Conservation (phyloP, 2,888 invertebrate genomes). For the Oeneis ivallda region DNA sequence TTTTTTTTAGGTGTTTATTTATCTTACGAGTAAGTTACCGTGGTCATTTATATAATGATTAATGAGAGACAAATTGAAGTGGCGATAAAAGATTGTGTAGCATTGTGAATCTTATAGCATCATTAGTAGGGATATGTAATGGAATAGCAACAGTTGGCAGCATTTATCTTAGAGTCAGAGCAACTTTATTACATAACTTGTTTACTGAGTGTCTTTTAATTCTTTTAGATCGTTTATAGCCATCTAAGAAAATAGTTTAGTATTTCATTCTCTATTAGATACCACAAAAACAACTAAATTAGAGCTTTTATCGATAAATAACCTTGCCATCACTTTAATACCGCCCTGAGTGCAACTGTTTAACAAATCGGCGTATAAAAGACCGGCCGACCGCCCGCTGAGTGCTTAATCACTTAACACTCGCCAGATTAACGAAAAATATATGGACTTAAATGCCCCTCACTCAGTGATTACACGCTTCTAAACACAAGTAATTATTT, state of each 20-base stretch:
- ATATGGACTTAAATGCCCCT: constrained; percentile 60
- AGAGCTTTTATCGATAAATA: constrained; percentile 35
- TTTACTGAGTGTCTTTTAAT: background rate
- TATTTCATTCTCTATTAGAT: no score
- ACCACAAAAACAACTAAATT: background rate
- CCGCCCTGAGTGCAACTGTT: constrained; percentile 60
- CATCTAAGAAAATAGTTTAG: background rate
- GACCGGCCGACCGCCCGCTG: constrained; percentile 69
- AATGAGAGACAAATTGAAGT: background rate
- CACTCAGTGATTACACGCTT: constrained; percentile 20
- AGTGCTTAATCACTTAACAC: constrained; percentile 81
- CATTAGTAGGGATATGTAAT: no score
- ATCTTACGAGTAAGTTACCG: no score
- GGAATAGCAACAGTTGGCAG: background rate
- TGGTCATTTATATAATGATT: no score
- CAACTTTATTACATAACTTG: background rate
- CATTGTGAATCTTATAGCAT: no score
- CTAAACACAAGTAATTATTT: constrained; percentile 8
- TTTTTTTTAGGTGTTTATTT: no score
- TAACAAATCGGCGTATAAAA: constrained; percentile 76
- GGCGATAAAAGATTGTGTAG: background rate
- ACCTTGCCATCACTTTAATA: constrained; percentile 41
- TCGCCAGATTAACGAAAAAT: constrained; percentile 72
- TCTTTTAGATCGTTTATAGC: background rate
- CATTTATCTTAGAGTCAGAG: background rate